Base-by-base conservation (phyloP, 2,888 invertebrate genomes). In the Mesorhabditis spiculigera region DNA sequence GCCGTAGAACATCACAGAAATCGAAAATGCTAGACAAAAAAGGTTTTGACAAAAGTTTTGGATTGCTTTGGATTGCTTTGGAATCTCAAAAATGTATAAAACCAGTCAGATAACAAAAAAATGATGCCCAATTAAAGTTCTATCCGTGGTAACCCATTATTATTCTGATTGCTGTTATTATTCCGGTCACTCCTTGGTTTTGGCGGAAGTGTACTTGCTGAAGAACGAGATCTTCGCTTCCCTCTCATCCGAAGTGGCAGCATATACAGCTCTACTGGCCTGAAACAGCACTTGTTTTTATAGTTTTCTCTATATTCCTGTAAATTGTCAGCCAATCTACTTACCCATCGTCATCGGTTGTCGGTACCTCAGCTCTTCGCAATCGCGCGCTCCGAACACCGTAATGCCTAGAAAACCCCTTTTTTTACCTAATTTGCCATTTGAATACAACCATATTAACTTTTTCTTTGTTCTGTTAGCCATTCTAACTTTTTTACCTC, bases 331-430 rank as follows among this genome's bases (percentile, higher is more conserved):
- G 28, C 28, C 28, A 28, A 28, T 28, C 28, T 28, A 41, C 44
- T 43, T n/a, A 72, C 68, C 67, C 67, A 43, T 65, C 69, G 67
- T 72, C 70, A 62, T 75, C 67, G 16, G 62, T 70, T 4, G 75
- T 72, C 68, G 78, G 82, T 5, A 84, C 72, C 78, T 84, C 84
- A 3, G 81, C 72, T 68, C 84, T 73, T 68, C 83, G 62, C 62
- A 85, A 70, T 41, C 85, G 69, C 5, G 82, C 81, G 1, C 82
- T 82, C 45, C 83, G 71, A 3, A 85, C 81, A 13, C 85, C 85
- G 69, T 82, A 85, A 63, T 79, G 80, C 43, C 84, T 71, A n/a
- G 28, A 28, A 28, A 28, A 28, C 28, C 28, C 28, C 1, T 1
- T 28, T n/a, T 28, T 28, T 28, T n/a, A n/a, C n/a, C n/a, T n/a